Conservation (phyloP, 2,797 vertebrate species). For the Cossypha niveicapilla region DNA sequence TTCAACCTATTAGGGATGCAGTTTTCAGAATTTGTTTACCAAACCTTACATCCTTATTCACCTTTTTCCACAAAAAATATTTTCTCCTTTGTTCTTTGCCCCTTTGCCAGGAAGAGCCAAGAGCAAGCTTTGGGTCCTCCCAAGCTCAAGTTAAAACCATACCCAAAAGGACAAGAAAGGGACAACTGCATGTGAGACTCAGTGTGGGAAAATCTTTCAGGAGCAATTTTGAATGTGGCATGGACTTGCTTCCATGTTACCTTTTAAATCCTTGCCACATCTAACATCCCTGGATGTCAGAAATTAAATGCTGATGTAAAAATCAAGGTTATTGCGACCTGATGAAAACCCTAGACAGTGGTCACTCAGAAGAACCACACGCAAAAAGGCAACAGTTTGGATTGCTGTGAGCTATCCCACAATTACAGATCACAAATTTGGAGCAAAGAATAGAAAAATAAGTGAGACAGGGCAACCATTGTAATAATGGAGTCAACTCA, state of each 20-base stretch:
- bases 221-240: not conserved
- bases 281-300: not conserved
- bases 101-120: not conserved
- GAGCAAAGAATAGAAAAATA: not conserved
- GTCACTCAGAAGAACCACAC: not conserved
- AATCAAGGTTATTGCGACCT: not conserved
- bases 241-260: not conserved
- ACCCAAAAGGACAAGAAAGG: not conserved
- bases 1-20: not conserved
- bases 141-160: not conserved
- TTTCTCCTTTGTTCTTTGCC: not conserved
- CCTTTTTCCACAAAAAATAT: not conserved
- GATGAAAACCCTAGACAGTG: not conserved
- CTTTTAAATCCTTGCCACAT: not conserved
- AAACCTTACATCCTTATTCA: not conserved
- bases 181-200: not conserved
- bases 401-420: not conserved
- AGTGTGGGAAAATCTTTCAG: not conserved
- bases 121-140: not conserved
- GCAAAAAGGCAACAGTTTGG: not conserved
- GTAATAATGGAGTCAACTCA: rapidly evolving
- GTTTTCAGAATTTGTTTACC: not conserved
- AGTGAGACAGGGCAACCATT: not conserved
- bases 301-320: not conserved
- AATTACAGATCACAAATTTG: not conserved